phyloP scores from a whole-genome alignment of 2,113 vertebrate genomes.

The Neodon shergylaensis region DNA sequence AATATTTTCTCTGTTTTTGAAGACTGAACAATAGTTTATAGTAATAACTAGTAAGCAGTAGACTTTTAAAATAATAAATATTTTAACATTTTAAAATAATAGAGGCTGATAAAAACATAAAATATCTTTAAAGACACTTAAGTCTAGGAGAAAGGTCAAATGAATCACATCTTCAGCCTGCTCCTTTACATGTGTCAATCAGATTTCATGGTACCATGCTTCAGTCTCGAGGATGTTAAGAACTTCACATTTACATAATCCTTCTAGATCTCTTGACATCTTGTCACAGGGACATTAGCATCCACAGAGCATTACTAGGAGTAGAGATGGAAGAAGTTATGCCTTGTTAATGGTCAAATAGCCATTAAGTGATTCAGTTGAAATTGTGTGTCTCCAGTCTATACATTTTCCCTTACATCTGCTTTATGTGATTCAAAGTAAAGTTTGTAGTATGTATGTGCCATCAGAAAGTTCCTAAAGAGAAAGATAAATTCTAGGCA shows the following conservation, averaged over 20 bases:
- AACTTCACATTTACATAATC: background rate
- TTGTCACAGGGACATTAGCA: background rate
- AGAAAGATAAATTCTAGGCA: background rate
- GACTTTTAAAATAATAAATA: background rate
- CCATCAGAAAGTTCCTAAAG: background rate
- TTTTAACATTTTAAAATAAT: background rate
- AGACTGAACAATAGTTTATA: background rate
- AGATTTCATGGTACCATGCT: background rate
- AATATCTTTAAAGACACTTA: background rate
- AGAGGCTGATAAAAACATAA: background rate
- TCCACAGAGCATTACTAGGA: background rate
- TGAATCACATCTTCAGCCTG: background rate
- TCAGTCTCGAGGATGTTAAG: background rate
- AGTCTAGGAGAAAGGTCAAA: background rate
- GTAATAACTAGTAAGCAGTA: background rate
- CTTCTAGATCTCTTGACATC: background rate
- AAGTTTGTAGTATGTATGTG: background rate
- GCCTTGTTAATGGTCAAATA: background rate
- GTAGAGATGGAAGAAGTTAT: background rate
- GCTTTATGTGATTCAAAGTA: background rate
- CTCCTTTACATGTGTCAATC: background rate
- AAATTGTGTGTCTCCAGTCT: background rate
- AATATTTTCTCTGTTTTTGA: background rate
- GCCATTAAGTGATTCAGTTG: background rate
- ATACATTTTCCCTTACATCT: background rate